Evolutionary conservation across 1,140 invertebrate genomes (phyloP).

Genomic region (Camponotus vicinus): DNA sequence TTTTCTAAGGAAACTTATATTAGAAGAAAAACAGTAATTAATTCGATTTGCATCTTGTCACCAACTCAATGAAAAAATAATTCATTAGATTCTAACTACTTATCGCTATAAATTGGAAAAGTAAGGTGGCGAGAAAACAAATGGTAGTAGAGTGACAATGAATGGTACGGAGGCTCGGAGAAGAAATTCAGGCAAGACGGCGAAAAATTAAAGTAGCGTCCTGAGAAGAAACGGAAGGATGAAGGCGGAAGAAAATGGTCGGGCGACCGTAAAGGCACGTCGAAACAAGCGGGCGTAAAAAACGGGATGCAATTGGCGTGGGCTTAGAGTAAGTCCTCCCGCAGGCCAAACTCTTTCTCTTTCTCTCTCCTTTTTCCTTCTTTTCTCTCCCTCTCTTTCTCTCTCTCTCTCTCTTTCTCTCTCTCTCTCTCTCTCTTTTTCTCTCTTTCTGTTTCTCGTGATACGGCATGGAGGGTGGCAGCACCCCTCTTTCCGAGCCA

Average conservation of each 20-base stretch:
- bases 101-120: slow-evolving; percentile 38
- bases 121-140: slow-evolving; percentile 30
- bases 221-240: slow-evolving; percentile 51
- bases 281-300: slow-evolving; percentile 80
- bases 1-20: not conserved
- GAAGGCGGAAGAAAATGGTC: slow-evolving; percentile 56
- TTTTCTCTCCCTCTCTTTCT: not conserved
- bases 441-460: slow-evolving; percentile 27
- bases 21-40: not conserved
- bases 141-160: slow-evolving; percentile 5
- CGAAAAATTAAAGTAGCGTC: slow-evolving; percentile 60
- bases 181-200: slow-evolving; percentile 65
- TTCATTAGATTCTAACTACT: slow-evolving; percentile 19
- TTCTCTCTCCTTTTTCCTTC: slow-evolving; percentile 6
- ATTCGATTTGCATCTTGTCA: slow-evolving; percentile 18
- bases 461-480: slow-evolving; percentile 41
- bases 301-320: slow-evolving; percentile 81
- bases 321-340: slow-evolving; percentile 79
- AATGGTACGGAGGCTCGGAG: slow-evolving; percentile 50
- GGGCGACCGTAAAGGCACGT: slow-evolving; percentile 74
- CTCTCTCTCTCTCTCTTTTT: not conserved
- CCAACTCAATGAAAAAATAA: not conserved
- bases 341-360: slow-evolving; percentile 65
- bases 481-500: slow-evolving; percentile 61
- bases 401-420: not conserved